Base-by-base conservation (phyloP, 2,797 vertebrate genomes). In the Rhodeus uyekii region DNA sequence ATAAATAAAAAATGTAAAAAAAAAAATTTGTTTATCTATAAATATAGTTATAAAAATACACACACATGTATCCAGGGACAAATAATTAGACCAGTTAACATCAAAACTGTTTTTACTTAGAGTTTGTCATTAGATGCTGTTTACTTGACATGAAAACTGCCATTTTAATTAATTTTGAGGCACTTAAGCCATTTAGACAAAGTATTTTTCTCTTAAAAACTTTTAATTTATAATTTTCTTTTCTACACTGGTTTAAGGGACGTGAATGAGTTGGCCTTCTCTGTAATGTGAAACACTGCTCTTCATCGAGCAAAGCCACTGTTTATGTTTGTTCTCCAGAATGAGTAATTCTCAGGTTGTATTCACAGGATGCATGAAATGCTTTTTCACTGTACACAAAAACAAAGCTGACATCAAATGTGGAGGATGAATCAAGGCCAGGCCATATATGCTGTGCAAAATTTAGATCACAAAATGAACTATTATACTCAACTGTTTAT, bases 311-410 rank as follows among this genome's bases (percentile, higher is more conserved):
- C 16, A 2, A 46, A 32, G 16, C 53, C 38, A 71, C 16, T n/a
- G 12, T 79, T 79, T 72, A 27, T 44, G 29, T 81, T 61, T 27
- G 29, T 55, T 34, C 29, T 50, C 16, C 29, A 8, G 12, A 42
- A 74, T 74, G 69, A 81, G 34, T 74, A 32, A 74, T 74, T 81
- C n/a, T 74, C 42, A 50, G 32, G 39, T 71, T 61, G 29, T 73
- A 38, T 69, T 79, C 27, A 60, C 38, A 71, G 48, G 34, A 74
- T 64, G 42, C 22, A n/a, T 63, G 44, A 63, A 50, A 63, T 63
- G 39, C 32, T 76, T 34, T 68, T 53, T 32, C 68, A 27, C 34
- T 81, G 32, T 22, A 39, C 27, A 80, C 27, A 44, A 58, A 60
- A n/a, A n/a, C n/a, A n/a, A 73, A 36, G n/a, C 34, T 80, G 29